These are phyloP conservation scores for Clanis bilineata DNA, from an alignment of 2,888 invertebrate species.

Conservation along the genomic window DNA sequence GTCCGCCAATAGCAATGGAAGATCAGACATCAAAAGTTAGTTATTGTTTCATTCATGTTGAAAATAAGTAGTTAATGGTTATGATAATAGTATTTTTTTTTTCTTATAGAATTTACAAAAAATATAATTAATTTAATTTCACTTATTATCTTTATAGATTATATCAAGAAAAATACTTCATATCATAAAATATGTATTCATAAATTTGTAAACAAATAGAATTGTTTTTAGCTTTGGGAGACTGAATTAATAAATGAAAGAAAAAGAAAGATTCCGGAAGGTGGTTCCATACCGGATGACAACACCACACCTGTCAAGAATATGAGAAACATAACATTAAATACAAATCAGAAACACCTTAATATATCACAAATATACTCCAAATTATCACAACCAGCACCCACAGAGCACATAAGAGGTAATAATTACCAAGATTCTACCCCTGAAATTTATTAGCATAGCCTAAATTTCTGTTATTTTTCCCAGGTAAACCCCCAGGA, in stretches of 20 bases:
- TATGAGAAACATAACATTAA: constrained; percentile 68
- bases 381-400: constrained; percentile 71
- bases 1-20: constrained; percentile 73
- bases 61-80: too few species aligned
- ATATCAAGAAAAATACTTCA: neutral
- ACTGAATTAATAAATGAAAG: constrained; percentile 64
- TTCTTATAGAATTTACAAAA: too few species aligned
- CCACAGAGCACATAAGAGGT: constrained; percentile 53
- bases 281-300: constrained; percentile 57
- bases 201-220: neutral
- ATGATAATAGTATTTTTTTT: too few species aligned
- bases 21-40: constrained; percentile 68
- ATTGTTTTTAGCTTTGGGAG: constrained; percentile 62
- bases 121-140: too few species aligned
- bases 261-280: constrained; percentile 70
- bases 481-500: constrained; percentile 72
- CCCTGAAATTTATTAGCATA: neutral
- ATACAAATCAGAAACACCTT: constrained; percentile 73
- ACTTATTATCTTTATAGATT: neutral
- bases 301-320: constrained; percentile 62
- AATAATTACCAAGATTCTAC: neutral
- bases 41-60: constrained; percentile 20
- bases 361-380: constrained; percentile 77
- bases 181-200: too few species aligned
- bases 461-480: neutral